A percentile compares a stretch with the other conserved stretches of the same genome.
Conservation (phyloP, 2,113 vertebrate species). For the Cynocephalus volans region DNA sequence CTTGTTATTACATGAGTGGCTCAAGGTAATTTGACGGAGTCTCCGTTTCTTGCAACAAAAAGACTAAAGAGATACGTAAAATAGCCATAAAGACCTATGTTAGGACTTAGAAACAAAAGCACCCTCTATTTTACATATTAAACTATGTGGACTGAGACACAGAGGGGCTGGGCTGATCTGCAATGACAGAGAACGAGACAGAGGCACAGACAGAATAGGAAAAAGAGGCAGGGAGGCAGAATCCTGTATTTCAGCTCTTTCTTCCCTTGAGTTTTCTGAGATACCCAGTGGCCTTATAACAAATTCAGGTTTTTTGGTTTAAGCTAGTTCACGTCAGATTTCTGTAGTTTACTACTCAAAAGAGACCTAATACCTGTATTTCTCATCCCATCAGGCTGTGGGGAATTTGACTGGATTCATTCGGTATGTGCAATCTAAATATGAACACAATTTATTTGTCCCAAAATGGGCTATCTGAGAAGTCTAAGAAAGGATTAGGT, state of each 20-base stretch:
- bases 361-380: not conserved
- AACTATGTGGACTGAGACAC: not conserved
- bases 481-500: not conserved
- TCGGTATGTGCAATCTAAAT: not conserved
- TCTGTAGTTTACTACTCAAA: not conserved
- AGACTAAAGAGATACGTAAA: not conserved
- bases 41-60: not conserved
- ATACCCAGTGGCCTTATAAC: not conserved
- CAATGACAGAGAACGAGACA: not conserved
- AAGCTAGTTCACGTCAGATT: not conserved
- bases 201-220: not conserved
- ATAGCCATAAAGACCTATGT: conserved; percentile 7
- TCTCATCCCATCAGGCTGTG: not conserved
- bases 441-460: not conserved
- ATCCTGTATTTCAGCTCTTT: not conserved
- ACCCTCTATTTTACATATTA: not conserved
- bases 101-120: not conserved
- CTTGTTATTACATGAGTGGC: not conserved
- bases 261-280: not conserved
- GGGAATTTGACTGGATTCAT: not conserved
- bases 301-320: not conserved
- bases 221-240: not conserved
- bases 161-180: not conserved
- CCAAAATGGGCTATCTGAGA: not conserved
- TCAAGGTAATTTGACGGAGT: not conserved